Percentiles rank a stretch among this genome's conserved stretches.
Evolutionary conservation across 2,888 invertebrate species (phyloP).

Genomic region (Hipparchia semele): DNA sequence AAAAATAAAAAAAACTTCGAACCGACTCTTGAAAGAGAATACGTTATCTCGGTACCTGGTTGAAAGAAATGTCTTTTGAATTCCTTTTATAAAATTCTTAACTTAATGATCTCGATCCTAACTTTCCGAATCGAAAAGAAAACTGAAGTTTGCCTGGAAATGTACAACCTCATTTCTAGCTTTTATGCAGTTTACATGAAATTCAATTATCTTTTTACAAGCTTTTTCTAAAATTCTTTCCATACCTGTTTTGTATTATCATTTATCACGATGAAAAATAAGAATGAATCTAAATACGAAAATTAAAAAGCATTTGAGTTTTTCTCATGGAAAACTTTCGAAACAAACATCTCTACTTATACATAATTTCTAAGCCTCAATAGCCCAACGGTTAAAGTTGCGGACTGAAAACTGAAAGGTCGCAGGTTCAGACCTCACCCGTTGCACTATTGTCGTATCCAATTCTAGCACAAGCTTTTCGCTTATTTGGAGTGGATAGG

Average conservation of each 20-base stretch:
- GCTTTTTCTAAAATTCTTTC: background rate
- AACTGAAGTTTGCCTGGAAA: conserved; percentile 50
- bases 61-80: conserved; percentile 57
- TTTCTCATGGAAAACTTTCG: too few relatives aligned
- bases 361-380: too few relatives aligned
- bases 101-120: conserved; percentile 67
- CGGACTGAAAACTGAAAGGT: too few relatives aligned
- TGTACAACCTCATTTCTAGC: conserved; percentile 24
- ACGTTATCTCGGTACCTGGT: conserved; percentile 57
- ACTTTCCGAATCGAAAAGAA: conserved; percentile 57
- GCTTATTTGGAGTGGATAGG: too few relatives aligned
- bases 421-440: too few relatives aligned
- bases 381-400: too few relatives aligned
- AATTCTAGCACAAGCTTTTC: too few relatives aligned
- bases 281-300: too few relatives aligned
- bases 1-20: conserved; percentile 31
- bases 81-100: conserved; percentile 51
- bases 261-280: too few relatives aligned
- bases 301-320: too few relatives aligned
- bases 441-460: too few relatives aligned
- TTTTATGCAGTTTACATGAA: conserved; percentile 27
- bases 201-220: conserved; percentile 20
- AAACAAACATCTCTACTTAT: too few relatives aligned
- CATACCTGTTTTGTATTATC: background rate
- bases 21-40: conserved; percentile 59